These are phyloP conservation scores for Embidobia sp. DNA, from an alignment of 2,888 invertebrate species.

Conservation along the genomic window DNA sequence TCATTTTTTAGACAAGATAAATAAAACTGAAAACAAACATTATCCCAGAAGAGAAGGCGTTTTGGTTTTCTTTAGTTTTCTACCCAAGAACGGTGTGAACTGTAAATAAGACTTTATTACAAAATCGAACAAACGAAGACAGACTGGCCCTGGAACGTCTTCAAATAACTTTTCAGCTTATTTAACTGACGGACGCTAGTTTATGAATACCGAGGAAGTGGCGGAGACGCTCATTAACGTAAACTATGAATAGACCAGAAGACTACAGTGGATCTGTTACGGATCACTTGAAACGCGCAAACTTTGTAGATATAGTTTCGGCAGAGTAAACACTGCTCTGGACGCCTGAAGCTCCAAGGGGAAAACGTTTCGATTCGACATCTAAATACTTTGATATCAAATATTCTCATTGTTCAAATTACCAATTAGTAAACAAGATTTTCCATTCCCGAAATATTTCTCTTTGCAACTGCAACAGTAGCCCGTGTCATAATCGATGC, in stretches of 20 bases:
- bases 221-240: constrained; percentile 53
- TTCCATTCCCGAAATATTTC: constrained; percentile 96
- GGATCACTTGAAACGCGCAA: constrained; percentile 34
- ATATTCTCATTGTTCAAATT: constrained; percentile 53
- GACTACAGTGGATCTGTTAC: constrained; percentile 40
- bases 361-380: too few species aligned
- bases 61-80: too few species aligned
- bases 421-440: constrained; percentile 91
- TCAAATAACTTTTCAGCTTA: constrained; percentile 64
- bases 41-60: too few species aligned
- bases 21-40: too few species aligned
- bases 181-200: constrained; percentile 48
- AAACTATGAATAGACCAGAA: constrained; percentile 77
- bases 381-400: too few species aligned
- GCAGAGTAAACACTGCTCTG: constrained; percentile 29
- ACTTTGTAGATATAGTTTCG: constrained; percentile 38
- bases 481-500: constrained; percentile 91
- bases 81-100: too few species aligned
- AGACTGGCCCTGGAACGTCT: constrained; percentile 18
- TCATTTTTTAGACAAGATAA: too few species aligned
- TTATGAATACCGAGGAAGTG: constrained; percentile 47
- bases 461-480: constrained; percentile 94
- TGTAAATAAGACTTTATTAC: too few species aligned
- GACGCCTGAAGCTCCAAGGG: too few species aligned
- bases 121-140: not conserved